phyloP scores from a whole-genome alignment of 2,113 vertebrate species.

The Polypterus bichir region DNA sequence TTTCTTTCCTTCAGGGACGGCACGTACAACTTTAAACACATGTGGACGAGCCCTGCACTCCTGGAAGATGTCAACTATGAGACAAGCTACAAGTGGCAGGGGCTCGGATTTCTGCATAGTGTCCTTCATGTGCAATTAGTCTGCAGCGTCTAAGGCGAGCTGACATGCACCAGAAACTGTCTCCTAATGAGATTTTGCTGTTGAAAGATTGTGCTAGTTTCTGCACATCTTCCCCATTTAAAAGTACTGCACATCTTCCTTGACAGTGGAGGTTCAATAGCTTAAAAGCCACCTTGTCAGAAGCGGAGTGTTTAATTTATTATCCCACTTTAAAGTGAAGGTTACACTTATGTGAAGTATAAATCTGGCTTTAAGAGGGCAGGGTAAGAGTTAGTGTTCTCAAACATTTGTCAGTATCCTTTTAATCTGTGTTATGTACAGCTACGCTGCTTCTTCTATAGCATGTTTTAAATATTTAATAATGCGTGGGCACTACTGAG shows the following conservation, averaged over 20 bases:
- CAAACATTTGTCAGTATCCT: too few relatives aligned
- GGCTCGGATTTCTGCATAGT: conserved; percentile 48
- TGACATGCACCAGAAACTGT: conserved; percentile 59
- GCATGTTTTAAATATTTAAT: too few relatives aligned
- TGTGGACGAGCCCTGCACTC: conserved; percentile 30
- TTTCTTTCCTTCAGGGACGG: conserved; percentile 27
- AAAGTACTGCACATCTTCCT: conserved; percentile 39
- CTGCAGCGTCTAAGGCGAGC: conserved; percentile 59
- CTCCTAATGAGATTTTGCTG: conserved; percentile 51
- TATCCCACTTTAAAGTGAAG: neutral
- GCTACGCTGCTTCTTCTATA: too few relatives aligned
- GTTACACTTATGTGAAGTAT: too few relatives aligned
- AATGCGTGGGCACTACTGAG: too few relatives aligned
- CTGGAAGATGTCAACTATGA: conserved; percentile 62
- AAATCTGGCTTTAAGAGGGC: too few relatives aligned
- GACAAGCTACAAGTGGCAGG: conserved; percentile 58
- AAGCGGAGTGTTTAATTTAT: neutral
- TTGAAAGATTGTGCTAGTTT: conserved; percentile 45
- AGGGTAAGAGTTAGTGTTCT: too few relatives aligned
- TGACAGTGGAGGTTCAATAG: conserved; percentile 25
- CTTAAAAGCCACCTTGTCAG: neutral
- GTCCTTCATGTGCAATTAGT: conserved; percentile 57
- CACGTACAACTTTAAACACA: conserved; percentile 31
- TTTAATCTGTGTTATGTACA: too few relatives aligned
- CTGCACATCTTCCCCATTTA: conserved; percentile 44